A percentile compares a stretch with the other conserved stretches of the same genome.
These are phyloP conservation scores for Rhimphoctona megacephalus DNA, from an alignment of 2,888 invertebrate species.

Conservation along the genomic window DNA sequence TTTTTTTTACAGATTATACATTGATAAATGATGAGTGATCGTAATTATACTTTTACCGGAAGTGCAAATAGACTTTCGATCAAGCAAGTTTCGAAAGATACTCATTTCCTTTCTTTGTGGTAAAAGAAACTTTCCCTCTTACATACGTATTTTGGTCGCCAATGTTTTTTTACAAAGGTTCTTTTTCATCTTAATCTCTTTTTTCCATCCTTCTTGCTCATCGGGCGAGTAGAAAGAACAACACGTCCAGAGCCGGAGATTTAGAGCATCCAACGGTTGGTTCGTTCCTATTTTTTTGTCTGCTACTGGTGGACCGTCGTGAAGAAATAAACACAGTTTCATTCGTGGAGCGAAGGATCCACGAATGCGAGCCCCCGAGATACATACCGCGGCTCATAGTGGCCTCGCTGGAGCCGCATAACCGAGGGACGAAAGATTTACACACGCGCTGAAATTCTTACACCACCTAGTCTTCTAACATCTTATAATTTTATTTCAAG, in stretches of 20 bases:
- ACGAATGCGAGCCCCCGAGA: constrained; percentile 20
- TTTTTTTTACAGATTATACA: too few relatives aligned
- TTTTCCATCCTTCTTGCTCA: constrained; percentile 23
- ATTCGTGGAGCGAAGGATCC: constrained; percentile 31
- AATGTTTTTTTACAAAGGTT: constrained; percentile 22
- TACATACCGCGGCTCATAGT: constrained; percentile 35
- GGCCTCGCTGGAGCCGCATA: constrained; percentile 26
- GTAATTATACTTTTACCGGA: background rate
- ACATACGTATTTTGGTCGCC: constrained; percentile 65
- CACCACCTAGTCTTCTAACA: constrained; percentile 9
- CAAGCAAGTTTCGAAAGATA: background rate
- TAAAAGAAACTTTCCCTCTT: constrained; percentile 54
- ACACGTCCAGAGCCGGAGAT: constrained; percentile 55
- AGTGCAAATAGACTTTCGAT: background rate
- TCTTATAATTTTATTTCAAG: constrained; percentile 19
- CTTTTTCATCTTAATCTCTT: constrained; percentile 25
- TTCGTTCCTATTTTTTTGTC: constrained; percentile 55
- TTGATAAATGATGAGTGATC: background rate
- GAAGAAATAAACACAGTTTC: constrained; percentile 72
- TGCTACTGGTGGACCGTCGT: constrained; percentile 55
- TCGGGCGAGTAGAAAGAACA: constrained; percentile 44
- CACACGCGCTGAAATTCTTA: constrained; percentile 52
- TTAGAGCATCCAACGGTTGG: constrained; percentile 62
- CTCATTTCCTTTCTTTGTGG: background rate
- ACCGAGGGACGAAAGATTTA: constrained; percentile 63